These are phyloP conservation scores for Sussaba pulchella DNA, from an alignment of 2,888 invertebrate species.

Conservation along the genomic window DNA sequence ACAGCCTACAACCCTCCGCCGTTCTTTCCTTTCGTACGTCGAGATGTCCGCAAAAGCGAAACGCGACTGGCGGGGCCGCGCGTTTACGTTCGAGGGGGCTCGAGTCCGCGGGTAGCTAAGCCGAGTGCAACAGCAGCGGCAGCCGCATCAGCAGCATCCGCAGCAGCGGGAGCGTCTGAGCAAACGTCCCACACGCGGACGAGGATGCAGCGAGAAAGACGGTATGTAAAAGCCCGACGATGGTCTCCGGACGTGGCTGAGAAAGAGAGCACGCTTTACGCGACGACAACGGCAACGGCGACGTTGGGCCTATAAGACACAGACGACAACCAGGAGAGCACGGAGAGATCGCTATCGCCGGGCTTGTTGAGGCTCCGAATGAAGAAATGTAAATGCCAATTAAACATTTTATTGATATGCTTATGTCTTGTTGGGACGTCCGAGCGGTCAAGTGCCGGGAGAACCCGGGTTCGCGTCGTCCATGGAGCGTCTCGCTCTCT, in stretches of 20 bases:
- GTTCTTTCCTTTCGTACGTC: constrained; percentile 51
- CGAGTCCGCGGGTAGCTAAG: constrained; percentile 38
- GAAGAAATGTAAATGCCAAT: constrained; percentile 83
- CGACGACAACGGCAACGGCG: constrained; percentile 42
- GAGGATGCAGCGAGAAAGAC: constrained; percentile 45
- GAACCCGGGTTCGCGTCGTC: neutral
- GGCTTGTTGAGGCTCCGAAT: constrained; percentile 78
- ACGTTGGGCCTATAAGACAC: constrained; percentile 39
- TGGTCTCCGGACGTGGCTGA: constrained; percentile 49
- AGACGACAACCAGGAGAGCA: constrained; percentile 62
- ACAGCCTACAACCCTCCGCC: neutral
- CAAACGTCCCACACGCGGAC: constrained; percentile 50
- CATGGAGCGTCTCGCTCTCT: too few species aligned
- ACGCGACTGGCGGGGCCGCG: constrained; percentile 50
- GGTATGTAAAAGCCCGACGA: constrained; percentile 45
- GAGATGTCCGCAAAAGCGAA: constrained; percentile 64
- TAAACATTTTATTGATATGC: constrained; percentile 83
- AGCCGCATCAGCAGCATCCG: too few species aligned
- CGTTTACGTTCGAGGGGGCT: constrained; percentile 43
- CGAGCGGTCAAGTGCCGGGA: constrained; percentile 58
- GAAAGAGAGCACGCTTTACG: constrained; percentile 59
- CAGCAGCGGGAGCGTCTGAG: constrained; percentile 27
- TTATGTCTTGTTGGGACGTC: constrained; percentile 80
- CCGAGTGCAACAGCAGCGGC: too few species aligned
- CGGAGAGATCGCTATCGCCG: constrained; percentile 66